Conservation (phyloP, 2,113 vertebrate species). For the Elephantulus edwardii region DNA sequence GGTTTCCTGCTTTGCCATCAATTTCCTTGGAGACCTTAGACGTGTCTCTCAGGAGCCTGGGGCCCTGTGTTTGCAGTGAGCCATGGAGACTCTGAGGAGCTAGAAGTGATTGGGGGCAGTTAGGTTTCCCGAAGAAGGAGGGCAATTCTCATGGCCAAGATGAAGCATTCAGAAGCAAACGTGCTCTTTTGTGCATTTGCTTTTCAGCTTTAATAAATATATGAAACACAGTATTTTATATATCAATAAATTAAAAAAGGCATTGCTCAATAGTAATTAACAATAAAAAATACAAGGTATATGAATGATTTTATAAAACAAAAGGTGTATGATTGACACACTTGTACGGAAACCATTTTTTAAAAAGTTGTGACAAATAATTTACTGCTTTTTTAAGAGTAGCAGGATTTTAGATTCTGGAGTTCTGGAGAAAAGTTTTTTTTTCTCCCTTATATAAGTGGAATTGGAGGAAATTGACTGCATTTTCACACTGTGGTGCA, state of each 20-base stretch:
- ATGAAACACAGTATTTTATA: too few species aligned
- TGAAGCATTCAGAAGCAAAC: background rate
- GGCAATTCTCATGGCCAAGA: background rate
- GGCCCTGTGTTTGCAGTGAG: background rate
- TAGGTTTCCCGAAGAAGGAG: background rate
- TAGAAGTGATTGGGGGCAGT: background rate
- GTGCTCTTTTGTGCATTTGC: background rate
- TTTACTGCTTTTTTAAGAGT: background rate
- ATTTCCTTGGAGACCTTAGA: background rate
- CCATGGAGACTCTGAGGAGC: background rate
- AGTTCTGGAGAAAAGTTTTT: background rate
- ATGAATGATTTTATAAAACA: too few species aligned
- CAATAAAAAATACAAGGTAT: too few species aligned
- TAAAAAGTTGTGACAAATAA: background rate
- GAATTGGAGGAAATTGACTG: background rate
- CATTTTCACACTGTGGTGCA: background rate
- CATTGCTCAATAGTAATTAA: too few species aligned
- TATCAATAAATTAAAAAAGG: too few species aligned
- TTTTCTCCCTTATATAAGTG: background rate
- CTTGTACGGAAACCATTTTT: too few species aligned
- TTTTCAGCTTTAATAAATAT: background rate
- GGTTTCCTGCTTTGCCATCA: background rate
- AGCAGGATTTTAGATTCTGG: background rate
- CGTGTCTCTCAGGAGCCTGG: background rate
- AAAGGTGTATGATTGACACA: too few species aligned